Conservation (phyloP, 2,888 invertebrate genomes). For the Oscheius sp. region DNA sequence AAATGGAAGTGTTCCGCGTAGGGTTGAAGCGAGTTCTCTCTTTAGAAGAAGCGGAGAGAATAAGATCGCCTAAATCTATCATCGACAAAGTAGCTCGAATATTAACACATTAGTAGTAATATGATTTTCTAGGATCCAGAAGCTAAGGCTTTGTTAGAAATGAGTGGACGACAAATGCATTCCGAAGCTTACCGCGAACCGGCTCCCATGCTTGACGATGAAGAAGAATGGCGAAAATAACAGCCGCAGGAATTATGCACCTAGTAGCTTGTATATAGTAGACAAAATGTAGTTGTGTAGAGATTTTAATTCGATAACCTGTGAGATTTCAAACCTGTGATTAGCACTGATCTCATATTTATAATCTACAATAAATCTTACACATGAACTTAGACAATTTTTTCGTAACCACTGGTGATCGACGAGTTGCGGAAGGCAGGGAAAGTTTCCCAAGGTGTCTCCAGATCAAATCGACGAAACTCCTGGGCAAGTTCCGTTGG, state of each 20-base stretch:
- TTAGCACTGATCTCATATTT: constrained; percentile 20
- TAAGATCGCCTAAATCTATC: constrained; percentile 46
- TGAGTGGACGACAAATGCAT: constrained; percentile 84
- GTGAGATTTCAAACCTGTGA: neutral
- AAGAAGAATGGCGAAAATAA: constrained; percentile 27
- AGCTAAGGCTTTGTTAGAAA: constrained; percentile 85
- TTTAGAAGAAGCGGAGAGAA: constrained; percentile 46
- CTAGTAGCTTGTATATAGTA: neutral
- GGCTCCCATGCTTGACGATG: constrained; percentile 61
- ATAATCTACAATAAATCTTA: constrained; percentile 27
- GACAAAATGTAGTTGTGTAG: neutral
- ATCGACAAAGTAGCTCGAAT: constrained; percentile 55
- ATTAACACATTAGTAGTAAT: neutral
- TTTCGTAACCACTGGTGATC: constrained; percentile 58
- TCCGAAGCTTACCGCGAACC: constrained; percentile 83
- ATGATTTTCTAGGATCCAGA: constrained; percentile 79
- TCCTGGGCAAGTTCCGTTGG: constrained; percentile 97
- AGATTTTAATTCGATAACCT: neutral
- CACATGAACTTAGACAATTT: constrained; percentile 38
- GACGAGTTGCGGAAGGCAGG: constrained; percentile 78
- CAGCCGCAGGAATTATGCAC: neutral
- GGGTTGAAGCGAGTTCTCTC: constrained; percentile 52
- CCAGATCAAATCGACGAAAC: constrained; percentile 94
- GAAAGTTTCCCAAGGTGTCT: constrained; percentile 97
- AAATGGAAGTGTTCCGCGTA: constrained; percentile 57